Evolutionary conservation across 2,888 invertebrate species (phyloP).

Genomic region (Synanthedon andrenaeformis): DNA sequence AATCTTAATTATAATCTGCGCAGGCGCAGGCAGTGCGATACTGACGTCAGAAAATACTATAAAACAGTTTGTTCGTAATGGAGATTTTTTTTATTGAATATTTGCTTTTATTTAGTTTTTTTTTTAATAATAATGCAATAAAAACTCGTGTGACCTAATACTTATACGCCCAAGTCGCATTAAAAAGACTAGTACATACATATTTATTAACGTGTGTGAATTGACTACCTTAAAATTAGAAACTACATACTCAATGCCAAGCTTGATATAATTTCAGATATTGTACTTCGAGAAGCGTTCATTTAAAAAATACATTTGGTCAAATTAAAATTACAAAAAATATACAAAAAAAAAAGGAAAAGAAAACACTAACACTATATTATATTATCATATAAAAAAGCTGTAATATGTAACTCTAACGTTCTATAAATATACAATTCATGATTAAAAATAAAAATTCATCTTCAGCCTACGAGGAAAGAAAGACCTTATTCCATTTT

Average conservation of each 20-base stretch:
- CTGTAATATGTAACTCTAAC: neutral
- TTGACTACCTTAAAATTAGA: slow-evolving; percentile 1
- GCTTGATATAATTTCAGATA: neutral
- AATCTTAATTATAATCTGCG: too few relatives aligned
- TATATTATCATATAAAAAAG: too few relatives aligned
- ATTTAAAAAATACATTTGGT: neutral
- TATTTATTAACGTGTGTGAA: too few relatives aligned
- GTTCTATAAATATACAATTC: neutral
- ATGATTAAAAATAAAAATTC: neutral
- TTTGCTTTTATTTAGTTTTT: too few relatives aligned
- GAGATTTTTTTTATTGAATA: too few relatives aligned
- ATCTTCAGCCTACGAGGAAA: neutral
- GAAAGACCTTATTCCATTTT: slow-evolving; percentile 11
- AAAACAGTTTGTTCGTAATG: too few relatives aligned
- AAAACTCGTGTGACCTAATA: too few relatives aligned
- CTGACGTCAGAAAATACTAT: too few relatives aligned
- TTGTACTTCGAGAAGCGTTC: neutral
- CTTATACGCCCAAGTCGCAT: slow-evolving; percentile 3
- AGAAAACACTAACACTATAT: too few relatives aligned
- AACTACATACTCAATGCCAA: slow-evolving; percentile 2
- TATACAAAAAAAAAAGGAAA: neutral
- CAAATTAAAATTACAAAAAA: neutral
- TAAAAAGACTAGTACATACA: slow-evolving; percentile 7
- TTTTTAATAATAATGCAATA: too few relatives aligned
- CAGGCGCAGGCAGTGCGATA: too few relatives aligned